Evolutionary conservation across 1,140 invertebrate genomes (phyloP), one percentile per base, ranked within the genome.

Genomic region (Brachionus manjavacas): DNA sequence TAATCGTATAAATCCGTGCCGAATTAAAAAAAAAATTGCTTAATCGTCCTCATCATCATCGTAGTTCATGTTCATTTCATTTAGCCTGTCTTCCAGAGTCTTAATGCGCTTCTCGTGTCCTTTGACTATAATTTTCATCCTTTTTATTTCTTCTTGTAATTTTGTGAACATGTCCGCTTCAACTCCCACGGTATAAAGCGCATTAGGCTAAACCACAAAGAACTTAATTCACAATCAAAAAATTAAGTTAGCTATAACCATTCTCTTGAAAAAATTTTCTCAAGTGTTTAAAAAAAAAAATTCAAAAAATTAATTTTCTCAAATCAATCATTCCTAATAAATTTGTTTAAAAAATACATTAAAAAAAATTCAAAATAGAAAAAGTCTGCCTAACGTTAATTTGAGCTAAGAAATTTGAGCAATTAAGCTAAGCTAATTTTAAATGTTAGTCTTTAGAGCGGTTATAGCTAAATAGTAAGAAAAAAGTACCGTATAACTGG

Each of bases 111-210:
- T 86, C 85, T 90, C 89, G 85, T 90, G 89, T 52, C 89, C 89
- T 86, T 90, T 90, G 14, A 90, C 88, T 83, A 90, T 90, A 80
- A 90, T 89, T 87, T 90, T 90, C 85, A 90, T 86, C 86, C 89
- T 89, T 81, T 89, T 86, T 80, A 90, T 88, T 86, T 90, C 89
- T 72, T 89, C 89, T 84, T 88, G 84, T 46, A 90, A 64, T 66
- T 86, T 84, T 60, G 70, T 25, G 52, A 83, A 39, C 41, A 81
- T 31, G 25, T 83, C 84, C 16, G 79, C 79, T 81, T 81, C 79
- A 12, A 68, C 79, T 43, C 79, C 79, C n/a, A 81, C 79, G 11
- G 79, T 81, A 43, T 81, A 81, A 60, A 81, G 6, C 1, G 79
- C 31, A 64, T 80, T 80, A 9, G 35, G 35, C 49, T 60, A 64